Base-by-base conservation (phyloP, 2,113 vertebrate species). In the Morone chrysops region DNA sequence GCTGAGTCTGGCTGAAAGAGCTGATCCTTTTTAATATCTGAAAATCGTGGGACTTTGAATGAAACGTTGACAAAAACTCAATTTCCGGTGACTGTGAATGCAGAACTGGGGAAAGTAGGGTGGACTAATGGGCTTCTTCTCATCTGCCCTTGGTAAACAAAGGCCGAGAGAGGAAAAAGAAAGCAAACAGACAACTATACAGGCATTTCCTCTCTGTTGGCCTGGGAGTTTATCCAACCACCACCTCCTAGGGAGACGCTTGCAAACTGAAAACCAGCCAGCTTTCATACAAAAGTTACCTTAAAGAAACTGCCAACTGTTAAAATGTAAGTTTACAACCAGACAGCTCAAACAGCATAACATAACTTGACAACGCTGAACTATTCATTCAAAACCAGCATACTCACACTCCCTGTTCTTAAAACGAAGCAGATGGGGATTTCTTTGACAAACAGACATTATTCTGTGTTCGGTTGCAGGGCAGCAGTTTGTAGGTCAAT, bases 401-500 rank as follows among this genome's bases (percentile, higher is more conserved):
- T 2, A 9, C 71, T 75, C 70, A 3, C 70, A 57, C 69, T 71
- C 72, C 25, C 36, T 56, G 25, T 36, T 57, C 17, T 57, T 61
- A 47, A 79, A 69, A n/a, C 0, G 20, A 4, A 40, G 50, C 61
- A 82, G 70, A 70, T 47, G 60, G 59, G 73, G 70, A 68, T 73
- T 84, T 89, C 67, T 70, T 62, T 62, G 38, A 82, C 88, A 85
- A 85, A 70, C 72, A 70, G 57, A 65, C 41, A 13, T 20, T 85
- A 70, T 74, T 25, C 74, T 73, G 72, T 59, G 62, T 43, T 50
- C 57, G 53, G 70, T 47, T 60, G 61, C 62, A 87, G 56, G 53
- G 50, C 80, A 59, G 60, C 71, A 72, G 63, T 85, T 90, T 69
- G 88, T 89, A 88, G 88, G 88, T 87, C 90, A 90, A 79, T 89